phyloP scores from a whole-genome alignment of 2,888 invertebrate species.

The Nasonovia ribisnigri region DNA sequence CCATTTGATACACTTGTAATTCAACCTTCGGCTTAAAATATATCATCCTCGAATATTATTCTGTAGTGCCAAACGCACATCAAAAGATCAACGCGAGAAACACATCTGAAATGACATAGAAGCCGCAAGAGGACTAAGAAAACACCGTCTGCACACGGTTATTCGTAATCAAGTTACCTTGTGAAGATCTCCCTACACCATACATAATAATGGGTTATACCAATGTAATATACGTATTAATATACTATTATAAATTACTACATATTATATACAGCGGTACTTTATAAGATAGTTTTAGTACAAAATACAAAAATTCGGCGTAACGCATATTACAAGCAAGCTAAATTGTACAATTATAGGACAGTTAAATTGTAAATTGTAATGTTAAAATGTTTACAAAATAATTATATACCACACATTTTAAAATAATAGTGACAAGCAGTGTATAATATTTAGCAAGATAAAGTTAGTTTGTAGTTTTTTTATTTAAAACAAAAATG shows the following conservation, averaged over 20 bases:
- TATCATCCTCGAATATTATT: neutral
- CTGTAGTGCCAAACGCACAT: neutral
- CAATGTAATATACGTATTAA: neutral
- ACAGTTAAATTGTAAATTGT: neutral
- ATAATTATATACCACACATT: neutral
- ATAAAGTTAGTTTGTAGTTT: neutral
- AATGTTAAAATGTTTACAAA: neutral
- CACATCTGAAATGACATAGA: neutral
- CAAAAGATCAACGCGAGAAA: neutral
- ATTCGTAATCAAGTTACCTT: neutral
- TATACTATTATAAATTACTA: neutral
- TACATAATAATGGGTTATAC: neutral
- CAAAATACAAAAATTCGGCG: neutral
- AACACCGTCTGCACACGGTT: neutral
- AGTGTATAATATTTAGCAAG: neutral
- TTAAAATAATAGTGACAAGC: neutral
- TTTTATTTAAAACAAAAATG: neutral
- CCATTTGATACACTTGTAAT: conserved; percentile 14
- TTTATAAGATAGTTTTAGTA: neutral
- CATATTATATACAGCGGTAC: neutral
- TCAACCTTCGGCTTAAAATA: conserved; percentile 21
- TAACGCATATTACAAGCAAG: neutral
- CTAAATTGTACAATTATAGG: neutral
- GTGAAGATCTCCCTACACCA: neutral
- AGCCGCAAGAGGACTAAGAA: neutral